These are phyloP conservation scores for Actinia equina DNA, from an alignment of 64 coral and sea anemone species.

Conservation along the genomic window DNA sequence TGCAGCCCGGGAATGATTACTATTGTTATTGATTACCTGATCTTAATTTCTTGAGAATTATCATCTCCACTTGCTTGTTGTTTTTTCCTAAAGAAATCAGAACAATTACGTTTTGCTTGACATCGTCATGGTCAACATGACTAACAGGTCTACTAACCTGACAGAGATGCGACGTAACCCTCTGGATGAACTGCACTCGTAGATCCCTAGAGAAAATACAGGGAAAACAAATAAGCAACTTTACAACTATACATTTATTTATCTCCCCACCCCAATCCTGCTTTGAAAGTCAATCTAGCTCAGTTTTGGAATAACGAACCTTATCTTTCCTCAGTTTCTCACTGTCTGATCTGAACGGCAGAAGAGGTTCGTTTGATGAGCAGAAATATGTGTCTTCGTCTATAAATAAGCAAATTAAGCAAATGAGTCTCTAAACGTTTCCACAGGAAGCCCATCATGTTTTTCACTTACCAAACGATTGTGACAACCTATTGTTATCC, in stretches of 20 bases:
- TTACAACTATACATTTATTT: too few species aligned
- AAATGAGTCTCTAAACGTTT: background rate
- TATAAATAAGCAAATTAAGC: background rate
- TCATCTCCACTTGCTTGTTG: conserved; percentile 8
- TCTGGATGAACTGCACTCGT: background rate
- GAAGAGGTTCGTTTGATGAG: background rate
- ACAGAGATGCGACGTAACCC: background rate
- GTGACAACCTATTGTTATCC: background rate
- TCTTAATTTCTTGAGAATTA: conserved; percentile 10
- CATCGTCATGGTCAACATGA: too few species aligned
- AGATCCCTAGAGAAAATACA: background rate
- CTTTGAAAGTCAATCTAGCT: too few species aligned
- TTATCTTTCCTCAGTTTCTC: background rate
- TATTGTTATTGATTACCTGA: background rate
- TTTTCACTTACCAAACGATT: conserved; percentile 1
- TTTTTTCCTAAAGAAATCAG: conserved; percentile 2
- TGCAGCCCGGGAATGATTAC: background rate
- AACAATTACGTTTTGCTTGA: too few species aligned
- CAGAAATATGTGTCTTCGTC: background rate
- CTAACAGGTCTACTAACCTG: background rate
- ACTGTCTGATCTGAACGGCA: background rate
- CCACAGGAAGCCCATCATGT: background rate
- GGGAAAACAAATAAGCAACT: background rate
- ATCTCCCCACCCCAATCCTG: too few species aligned
- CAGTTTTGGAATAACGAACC: background rate